phyloP scores from a whole-genome alignment of 2,888 invertebrate genomes.

The Gryllus longicercus region DNA sequence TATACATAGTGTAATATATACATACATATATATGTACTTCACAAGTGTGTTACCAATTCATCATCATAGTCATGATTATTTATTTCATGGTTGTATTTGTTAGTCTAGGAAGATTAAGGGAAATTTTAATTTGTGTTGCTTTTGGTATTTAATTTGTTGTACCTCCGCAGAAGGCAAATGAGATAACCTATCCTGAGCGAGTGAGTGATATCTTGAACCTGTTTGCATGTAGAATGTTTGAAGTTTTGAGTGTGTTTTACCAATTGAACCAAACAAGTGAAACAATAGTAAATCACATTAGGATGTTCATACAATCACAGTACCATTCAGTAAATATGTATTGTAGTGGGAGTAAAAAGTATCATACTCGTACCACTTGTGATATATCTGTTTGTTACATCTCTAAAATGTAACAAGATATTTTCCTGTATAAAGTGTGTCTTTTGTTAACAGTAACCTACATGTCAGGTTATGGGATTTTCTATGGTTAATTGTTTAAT shows the following conservation, averaged over 20 bases:
- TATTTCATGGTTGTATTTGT: slow-evolving; percentile 3
- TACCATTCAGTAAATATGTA: neutral
- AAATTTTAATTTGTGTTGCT: slow-evolving; percentile 11
- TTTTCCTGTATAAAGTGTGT: slow-evolving; percentile 10
- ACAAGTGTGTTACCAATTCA: slow-evolving; percentile 17
- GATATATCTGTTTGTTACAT: slow-evolving; percentile 3
- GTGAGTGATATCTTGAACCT: slow-evolving; percentile 30
- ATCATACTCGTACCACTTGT: slow-evolving; percentile 17
- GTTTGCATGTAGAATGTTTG: slow-evolving; percentile 30
- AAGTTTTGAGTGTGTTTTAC: slow-evolving; percentile 30
- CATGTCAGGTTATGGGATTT: slow-evolving; percentile 8
- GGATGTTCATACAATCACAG: slow-evolving; percentile 1
- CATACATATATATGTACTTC: neutral
- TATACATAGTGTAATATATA: neutral
- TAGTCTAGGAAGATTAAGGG: neutral
- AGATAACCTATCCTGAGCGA: slow-evolving; percentile 19
- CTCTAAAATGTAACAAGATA: neutral
- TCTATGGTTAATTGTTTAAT: slow-evolving; percentile 17
- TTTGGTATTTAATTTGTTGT: neutral
- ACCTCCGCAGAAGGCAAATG: neutral
- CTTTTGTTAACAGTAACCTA: slow-evolving; percentile 17
- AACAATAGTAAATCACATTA: slow-evolving; percentile 9
- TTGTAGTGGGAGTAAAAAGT: neutral
- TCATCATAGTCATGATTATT: slow-evolving; percentile 17
- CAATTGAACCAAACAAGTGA: slow-evolving; percentile 9